Conservation (phyloP, 2,113 vertebrate species). For the Anolis sagrei region DNA sequence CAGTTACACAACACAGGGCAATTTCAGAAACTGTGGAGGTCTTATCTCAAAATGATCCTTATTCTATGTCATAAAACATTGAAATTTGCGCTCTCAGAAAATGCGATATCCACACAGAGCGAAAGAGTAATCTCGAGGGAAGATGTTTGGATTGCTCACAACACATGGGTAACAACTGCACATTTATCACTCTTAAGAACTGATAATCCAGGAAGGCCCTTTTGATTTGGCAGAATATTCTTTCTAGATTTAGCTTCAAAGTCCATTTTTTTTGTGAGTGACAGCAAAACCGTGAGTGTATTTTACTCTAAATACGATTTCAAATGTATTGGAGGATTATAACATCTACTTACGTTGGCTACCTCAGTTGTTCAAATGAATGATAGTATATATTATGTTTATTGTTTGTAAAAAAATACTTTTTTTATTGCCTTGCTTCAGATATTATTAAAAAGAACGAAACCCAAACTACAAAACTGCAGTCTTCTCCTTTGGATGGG, state of each 20-base stretch:
- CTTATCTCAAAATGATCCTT: not conserved
- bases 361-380: conserved; percentile 61
- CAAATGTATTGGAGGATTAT: conserved; percentile 53
- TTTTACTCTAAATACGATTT: conserved; percentile 48
- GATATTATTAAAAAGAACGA: not conserved
- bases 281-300: not conserved
- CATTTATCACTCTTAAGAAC: not conserved
- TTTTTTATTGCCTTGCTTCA: not conserved
- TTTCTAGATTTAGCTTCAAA: conserved; percentile 33
- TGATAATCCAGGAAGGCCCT: not conserved
- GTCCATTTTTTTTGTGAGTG: conserved; percentile 21
- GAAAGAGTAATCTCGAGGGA: not conserved
- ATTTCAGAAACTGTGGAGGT: not conserved
- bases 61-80: not conserved
- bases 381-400: not conserved
- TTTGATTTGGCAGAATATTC: not conserved
- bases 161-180: not conserved
- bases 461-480: accelerated
- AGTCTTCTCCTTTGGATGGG: conserved; percentile 4
- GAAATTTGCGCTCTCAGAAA: not conserved
- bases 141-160: not conserved
- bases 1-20: not conserved
- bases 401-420: conserved; percentile 21
- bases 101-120: not conserved
- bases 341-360: not conserved